phyloP scores from a whole-genome alignment of 2,113 vertebrate genomes.

The Calonectris borealis region DNA sequence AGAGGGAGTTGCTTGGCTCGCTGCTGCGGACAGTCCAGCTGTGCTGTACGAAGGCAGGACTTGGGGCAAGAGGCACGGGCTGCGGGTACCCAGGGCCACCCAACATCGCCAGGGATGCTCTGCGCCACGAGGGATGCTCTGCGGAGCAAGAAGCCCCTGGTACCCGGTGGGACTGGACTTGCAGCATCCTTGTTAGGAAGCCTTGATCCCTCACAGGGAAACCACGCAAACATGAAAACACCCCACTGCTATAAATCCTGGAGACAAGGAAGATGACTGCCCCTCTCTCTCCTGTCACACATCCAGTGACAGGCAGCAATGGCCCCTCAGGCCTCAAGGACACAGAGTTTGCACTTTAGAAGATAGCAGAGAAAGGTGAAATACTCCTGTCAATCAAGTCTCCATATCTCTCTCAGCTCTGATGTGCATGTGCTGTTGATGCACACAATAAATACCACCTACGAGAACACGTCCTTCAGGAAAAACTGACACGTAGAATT shows the following conservation, averaged over 20 bases:
- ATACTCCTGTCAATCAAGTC: neutral
- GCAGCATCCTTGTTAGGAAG: neutral
- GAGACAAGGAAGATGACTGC: neutral
- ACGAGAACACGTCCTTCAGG: fast-evolving
- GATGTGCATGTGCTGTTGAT: fast-evolving
- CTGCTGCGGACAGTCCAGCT: neutral
- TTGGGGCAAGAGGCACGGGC: neutral
- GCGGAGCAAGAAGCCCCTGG: neutral
- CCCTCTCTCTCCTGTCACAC: neutral
- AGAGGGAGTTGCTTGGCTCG: slow-evolving; percentile 23
- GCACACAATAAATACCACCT: neutral
- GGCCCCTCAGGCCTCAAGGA: neutral
- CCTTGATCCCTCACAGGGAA: neutral
- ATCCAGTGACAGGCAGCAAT: neutral
- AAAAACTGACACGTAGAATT: neutral
- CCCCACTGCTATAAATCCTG: neutral
- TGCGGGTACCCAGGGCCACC: neutral
- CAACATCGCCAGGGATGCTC: neutral
- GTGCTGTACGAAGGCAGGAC: neutral
- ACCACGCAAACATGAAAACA: neutral
- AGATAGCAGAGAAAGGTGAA: neutral
- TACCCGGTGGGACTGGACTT: fast-evolving
- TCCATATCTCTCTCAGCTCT: neutral
- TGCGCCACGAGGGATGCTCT: neutral
- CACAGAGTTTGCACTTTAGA: neutral